These are phyloP conservation scores for Alouatta caraya DNA, from an alignment of 2,797 vertebrate genomes.

Conservation along the genomic window DNA sequence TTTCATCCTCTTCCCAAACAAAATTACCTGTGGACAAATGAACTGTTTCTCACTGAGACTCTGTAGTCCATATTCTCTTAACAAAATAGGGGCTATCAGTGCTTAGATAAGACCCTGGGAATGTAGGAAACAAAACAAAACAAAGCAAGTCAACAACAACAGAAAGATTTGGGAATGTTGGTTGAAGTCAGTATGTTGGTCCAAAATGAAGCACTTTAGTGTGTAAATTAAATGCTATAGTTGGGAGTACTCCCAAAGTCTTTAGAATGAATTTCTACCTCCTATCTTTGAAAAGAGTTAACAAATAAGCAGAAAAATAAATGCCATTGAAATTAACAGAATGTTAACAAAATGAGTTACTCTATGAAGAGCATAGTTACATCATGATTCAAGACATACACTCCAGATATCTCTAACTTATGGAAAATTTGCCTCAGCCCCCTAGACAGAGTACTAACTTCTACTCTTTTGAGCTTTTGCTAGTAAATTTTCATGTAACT, in stretches of 20 bases:
- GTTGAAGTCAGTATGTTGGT: not conserved
- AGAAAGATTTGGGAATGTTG: not conserved
- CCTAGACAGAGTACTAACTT: not conserved
- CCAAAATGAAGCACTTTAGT: not conserved
- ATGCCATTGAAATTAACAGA: not conserved
- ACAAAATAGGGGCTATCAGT: slow-evolving; percentile 78
- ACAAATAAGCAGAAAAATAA: not conserved
- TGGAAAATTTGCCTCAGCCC: not conserved
- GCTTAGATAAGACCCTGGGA: slow-evolving; percentile 69
- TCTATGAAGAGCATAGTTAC: not conserved
- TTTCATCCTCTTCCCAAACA: slow-evolving; percentile 92
- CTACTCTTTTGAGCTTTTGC: not conserved
- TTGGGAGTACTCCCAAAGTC: not conserved
- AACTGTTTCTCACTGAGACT: slow-evolving; percentile 90
- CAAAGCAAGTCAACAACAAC: not conserved
- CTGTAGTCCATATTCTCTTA: slow-evolving; percentile 74
- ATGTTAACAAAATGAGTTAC: not conserved
- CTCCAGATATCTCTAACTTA: not conserved
- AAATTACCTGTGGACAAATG: slow-evolving; percentile 85
- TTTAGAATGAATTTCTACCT: not conserved
- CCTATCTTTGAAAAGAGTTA: not conserved
- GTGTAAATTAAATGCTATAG: not conserved
- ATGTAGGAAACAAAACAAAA: not conserved
- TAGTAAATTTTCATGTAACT: not conserved
- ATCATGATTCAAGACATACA: not conserved